A percentile compares a stretch with the other conserved stretches of the same genome.
These are phyloP conservation scores for Pungitius pungitius DNA, from an alignment of 2,113 vertebrate genomes.

Conservation along the genomic window DNA sequence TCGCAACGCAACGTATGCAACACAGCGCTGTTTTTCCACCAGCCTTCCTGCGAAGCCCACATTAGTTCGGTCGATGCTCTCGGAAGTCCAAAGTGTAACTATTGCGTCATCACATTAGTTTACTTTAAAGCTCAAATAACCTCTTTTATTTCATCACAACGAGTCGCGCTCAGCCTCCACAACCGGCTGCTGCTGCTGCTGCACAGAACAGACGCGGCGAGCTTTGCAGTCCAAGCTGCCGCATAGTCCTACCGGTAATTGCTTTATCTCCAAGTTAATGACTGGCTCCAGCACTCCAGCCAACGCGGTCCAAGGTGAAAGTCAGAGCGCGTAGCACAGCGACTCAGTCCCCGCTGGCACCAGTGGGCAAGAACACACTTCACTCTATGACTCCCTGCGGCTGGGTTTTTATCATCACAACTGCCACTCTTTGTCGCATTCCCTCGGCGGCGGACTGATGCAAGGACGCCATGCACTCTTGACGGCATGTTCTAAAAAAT, in stretches of 20 bases:
- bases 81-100: too few relatives aligned
- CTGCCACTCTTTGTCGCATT: conserved; percentile 44
- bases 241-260: conserved; percentile 23
- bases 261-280: conserved; percentile 37
- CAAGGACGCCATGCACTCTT: conserved; percentile 11
- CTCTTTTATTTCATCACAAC: not conserved
- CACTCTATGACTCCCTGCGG: conserved; percentile 35
- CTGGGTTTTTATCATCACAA: conserved; percentile 51
- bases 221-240: not conserved
- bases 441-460: conserved; percentile 20
- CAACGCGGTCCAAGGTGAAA: conserved; percentile 61
- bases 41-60: not conserved
- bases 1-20: not conserved
- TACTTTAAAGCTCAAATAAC: not conserved
- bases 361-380: conserved; percentile 39
- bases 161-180: not conserved
- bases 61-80: too few relatives aligned
- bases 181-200: not conserved
- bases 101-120: too few relatives aligned
- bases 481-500: conserved; percentile 46
- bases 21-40: not conserved
- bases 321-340: conserved; percentile 42
- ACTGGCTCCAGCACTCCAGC: conserved; percentile 27
- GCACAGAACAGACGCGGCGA: not conserved
- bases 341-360: conserved; percentile 52